Evolutionary conservation across 2,888 invertebrate species (phyloP), one percentile per base, ranked within the genome.

Genomic region (Aphodius granarius): DNA sequence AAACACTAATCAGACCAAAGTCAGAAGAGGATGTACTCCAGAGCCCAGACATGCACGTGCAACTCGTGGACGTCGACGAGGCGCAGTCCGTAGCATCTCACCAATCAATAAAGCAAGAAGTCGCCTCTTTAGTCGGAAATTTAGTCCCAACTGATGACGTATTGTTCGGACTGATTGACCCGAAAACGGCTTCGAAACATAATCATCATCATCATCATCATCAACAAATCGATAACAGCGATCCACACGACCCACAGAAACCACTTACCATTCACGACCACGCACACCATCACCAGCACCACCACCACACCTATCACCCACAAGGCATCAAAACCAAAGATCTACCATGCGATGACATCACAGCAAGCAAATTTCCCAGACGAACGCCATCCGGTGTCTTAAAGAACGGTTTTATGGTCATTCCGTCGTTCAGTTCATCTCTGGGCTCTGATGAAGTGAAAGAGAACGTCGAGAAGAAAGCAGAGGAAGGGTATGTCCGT

Each of bases 181-280:
- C n/a, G n/a, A n/a, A n/a, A n/a, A n/a, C n/a, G n/a, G n/a, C n/a
- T n/a, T n/a, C n/a, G n/a, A n/a, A n/a, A n/a, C n/a, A n/a, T n/a
- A n/a, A n/a, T n/a, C n/a, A n/a, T n/a, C n/a, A n/a, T n/a, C n/a
- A n/a, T n/a, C n/a, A n/a, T n/a, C n/a, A n/a, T 23, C 23, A 23
- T 23, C 23, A 9, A 23, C 23, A 23, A 9, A 9, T 9, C 23
- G 5, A 23, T 71, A 70, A 71, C 23, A 43, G 66, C 63, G 72
- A 16, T 72, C 72, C 20, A 17, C 72, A 76, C 65, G 74, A 18
- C 72, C 77, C 66, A 66, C 75, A 70, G 64, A 72, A 68, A 74
- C 23, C 43, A 0, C 1, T 3, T 3, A 3, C 43, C 1, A 43
- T 0, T 13, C 1, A 2, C 1, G 0, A 1, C 43, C 43, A 43